Base-by-base conservation (phyloP, 2,888 invertebrate species). In the Hermaeophaga mercurialis region DNA sequence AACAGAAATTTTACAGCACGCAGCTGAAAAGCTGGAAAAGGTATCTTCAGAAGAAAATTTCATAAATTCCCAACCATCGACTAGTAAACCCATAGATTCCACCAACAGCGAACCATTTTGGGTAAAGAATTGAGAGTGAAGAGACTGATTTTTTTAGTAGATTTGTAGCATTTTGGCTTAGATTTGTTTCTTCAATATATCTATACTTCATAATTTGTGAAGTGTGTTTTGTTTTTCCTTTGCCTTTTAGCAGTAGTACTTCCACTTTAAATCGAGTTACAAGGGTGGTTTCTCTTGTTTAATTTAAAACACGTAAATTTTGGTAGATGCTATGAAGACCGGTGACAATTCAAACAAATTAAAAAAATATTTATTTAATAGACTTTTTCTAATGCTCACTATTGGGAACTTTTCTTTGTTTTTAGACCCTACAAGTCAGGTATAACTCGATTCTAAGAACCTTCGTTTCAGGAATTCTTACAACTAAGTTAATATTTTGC, bases 31-130 rank as follows among this genome's bases (percentile, higher is more conserved):
- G 39, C 24, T 62, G 18, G 24, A 39, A 22, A 45, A 56, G 49
- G 38, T 45, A 17, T 48, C 58, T 5, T 15, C 24, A 0, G 8
- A 36, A 14, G 22, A 41, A n/a, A 31, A 31, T 17, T 36, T 36
- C 11, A 38, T 17, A 22, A 12, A 6, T 31, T 44, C 38, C 8
- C 44, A 38, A 34, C 31, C 47, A 6, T 24, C 24, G 1, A 36
- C 49, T 6, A 56, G 50, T 33, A 43, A 49, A 41, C 17, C 19
- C 7, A 8, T 33, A 33, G 55, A 54, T 17, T 19, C 22, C 6
- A 63, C 61, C 45, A 49, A 62, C 28, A 60, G 61, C 53, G 69
- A 70, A 54, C 64, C 67, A 5, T 68, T 67, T 58, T 68, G 68
- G 65, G 68, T 68, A 63, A 67, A 65, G 49, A 38, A 57, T 38